Percentiles rank a stretch among this genome's conserved stretches.
Conservation (phyloP, 2,113 vertebrate genomes). For the Crocuta crocuta region DNA sequence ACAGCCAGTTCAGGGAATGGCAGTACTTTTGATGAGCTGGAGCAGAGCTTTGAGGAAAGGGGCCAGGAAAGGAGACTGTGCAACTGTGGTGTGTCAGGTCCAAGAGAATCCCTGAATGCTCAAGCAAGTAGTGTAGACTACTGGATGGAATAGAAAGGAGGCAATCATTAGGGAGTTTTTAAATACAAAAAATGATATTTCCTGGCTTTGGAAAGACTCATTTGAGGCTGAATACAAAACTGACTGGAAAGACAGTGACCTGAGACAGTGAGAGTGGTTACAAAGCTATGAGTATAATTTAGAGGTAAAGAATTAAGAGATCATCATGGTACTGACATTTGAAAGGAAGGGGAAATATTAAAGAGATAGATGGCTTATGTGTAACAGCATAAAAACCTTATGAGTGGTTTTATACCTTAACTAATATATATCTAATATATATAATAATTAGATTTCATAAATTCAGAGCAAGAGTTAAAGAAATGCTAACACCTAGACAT, state of each 20-base stretch:
- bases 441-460: neutral
- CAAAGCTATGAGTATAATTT: neutral
- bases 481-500: neutral
- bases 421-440: too few relatives aligned
- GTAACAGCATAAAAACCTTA: neutral
- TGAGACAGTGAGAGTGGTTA: neutral
- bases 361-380: neutral
- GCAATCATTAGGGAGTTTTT: neutral
- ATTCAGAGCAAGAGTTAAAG: slow-evolving; percentile 38
- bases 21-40: neutral
- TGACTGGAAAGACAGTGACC: neutral
- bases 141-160: neutral
- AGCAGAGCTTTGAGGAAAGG: neutral
- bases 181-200: neutral
- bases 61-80: neutral
- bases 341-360: neutral
- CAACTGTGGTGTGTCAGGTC: neutral
- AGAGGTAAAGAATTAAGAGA: neutral
- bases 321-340: neutral
- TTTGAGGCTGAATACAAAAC: neutral
- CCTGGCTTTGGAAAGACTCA: neutral
- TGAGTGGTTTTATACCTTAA: neutral
- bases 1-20: neutral
- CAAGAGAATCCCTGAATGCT: too few relatives aligned
- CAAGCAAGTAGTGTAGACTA: neutral